These are phyloP conservation scores for Nerophis lumbriciformis DNA, from an alignment of 2,113 vertebrate genomes.

Conservation along the genomic window DNA sequence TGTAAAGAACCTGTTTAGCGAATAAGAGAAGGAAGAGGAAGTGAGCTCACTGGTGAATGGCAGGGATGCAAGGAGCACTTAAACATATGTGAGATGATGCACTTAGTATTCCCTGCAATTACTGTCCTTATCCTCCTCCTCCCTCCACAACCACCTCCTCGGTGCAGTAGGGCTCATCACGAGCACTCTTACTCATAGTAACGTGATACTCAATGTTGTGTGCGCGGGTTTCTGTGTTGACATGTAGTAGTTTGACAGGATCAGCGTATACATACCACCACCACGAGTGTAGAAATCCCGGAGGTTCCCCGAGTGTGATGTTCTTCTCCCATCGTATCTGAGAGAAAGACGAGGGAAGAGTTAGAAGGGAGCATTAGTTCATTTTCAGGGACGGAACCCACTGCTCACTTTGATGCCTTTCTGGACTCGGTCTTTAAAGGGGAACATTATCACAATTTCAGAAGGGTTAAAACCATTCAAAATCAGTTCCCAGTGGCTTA, in stretches of 20 bases:
- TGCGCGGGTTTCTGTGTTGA: slow-evolving; percentile 15
- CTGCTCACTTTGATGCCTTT: not conserved
- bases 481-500: too few relatives aligned
- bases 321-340: slow-evolving; percentile 78
- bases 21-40: slow-evolving; percentile 31
- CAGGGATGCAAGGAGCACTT: slow-evolving; percentile 29
- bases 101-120: slow-evolving; percentile 59
- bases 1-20: slow-evolving; percentile 3
- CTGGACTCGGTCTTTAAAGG: too few relatives aligned
- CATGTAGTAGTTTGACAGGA: slow-evolving; percentile 6
- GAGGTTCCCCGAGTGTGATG: slow-evolving; percentile 74
- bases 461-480: too few relatives aligned
- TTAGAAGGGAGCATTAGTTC: slow-evolving; percentile 37
- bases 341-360: slow-evolving; percentile 25
- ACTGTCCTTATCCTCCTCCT: slow-evolving; percentile 30
- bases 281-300: slow-evolving; percentile 76
- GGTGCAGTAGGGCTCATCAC: slow-evolving; percentile 41
- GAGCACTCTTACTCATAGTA: slow-evolving; percentile 27
- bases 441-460: too few relatives aligned
- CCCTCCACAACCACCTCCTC: slow-evolving; percentile 13
- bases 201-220: slow-evolving; percentile 20
- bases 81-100: slow-evolving; percentile 52
- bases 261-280: slow-evolving; percentile 68
- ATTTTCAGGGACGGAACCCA: slow-evolving; percentile 25
- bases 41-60: slow-evolving; percentile 48